Conservation (phyloP, 2,113 vertebrate species). For the Mastomys coucha region DNA sequence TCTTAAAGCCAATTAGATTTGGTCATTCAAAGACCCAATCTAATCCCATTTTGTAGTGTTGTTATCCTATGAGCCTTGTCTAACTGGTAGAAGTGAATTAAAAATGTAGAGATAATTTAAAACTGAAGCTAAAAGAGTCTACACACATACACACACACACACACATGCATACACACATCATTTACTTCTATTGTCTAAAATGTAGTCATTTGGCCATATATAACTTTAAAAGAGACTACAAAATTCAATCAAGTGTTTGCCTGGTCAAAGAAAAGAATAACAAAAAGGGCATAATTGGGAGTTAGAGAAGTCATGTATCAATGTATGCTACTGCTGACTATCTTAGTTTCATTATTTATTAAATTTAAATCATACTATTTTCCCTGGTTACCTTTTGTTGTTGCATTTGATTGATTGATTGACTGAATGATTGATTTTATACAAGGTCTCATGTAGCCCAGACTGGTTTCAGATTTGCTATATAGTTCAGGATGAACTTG, state of each 20-base stretch:
- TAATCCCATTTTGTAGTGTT: neutral
- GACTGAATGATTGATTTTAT: neutral
- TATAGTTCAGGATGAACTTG: neutral
- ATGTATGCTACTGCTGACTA: neutral
- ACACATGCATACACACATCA: neutral
- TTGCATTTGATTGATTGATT: neutral
- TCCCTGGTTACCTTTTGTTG: neutral
- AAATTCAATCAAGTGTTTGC: neutral
- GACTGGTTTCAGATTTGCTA: neutral
- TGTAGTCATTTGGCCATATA: neutral
- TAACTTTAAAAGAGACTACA: neutral
- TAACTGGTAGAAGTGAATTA: neutral
- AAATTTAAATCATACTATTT: constrained; percentile 27
- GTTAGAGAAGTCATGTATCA: neutral
- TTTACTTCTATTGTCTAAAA: constrained; percentile 1
- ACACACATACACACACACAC: neutral
- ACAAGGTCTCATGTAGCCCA: neutral
- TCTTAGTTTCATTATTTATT: neutral
- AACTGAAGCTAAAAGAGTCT: neutral
- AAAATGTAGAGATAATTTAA: neutral
- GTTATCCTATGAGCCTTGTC: neutral
- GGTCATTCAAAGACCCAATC: neutral
- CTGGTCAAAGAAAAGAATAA: neutral
- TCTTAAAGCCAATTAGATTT: neutral
- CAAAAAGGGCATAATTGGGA: neutral